These are phyloP conservation scores for Kuschelorhynchus macadamiae DNA, from an alignment of 2,888 invertebrate species.

Conservation along the genomic window DNA sequence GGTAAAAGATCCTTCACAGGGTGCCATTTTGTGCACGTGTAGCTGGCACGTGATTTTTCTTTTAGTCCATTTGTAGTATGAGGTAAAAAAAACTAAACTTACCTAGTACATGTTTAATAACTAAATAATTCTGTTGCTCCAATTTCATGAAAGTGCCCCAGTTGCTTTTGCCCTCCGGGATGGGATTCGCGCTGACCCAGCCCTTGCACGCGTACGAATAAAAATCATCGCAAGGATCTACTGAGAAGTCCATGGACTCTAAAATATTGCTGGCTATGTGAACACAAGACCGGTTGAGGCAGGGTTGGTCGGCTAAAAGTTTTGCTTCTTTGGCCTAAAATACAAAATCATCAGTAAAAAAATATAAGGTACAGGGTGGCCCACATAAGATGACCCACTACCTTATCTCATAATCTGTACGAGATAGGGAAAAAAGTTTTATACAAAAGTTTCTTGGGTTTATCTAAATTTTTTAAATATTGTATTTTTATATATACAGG, in stretches of 20 bases:
- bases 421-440: too few relatives aligned
- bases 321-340: conserved; percentile 27
- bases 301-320: conserved; percentile 68
- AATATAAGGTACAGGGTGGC: too few relatives aligned
- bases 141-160: conserved; percentile 98
- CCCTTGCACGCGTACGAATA: conserved; percentile 82
- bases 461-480: too few relatives aligned
- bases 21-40: too few relatives aligned
- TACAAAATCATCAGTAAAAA: too few relatives aligned
- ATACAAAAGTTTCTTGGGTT: too few relatives aligned
- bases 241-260: conserved; percentile 80
- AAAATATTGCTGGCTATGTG: conserved; percentile 88
- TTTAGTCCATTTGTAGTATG: too few relatives aligned
- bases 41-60: too few relatives aligned
- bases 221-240: conserved; percentile 91
- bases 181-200: conserved; percentile 93
- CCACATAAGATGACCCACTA: too few relatives aligned
- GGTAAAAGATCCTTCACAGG: too few relatives aligned
- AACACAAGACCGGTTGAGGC: conserved; percentile 86
- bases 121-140: conserved; percentile 92
- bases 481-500: too few relatives aligned
- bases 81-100: conserved; percentile 43
- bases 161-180: conserved; percentile 93
- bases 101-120: conserved; percentile 92
- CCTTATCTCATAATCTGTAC: too few relatives aligned